Base-by-base conservation (phyloP, 2,797 vertebrate species). In the Myotis pilosus region DNA sequence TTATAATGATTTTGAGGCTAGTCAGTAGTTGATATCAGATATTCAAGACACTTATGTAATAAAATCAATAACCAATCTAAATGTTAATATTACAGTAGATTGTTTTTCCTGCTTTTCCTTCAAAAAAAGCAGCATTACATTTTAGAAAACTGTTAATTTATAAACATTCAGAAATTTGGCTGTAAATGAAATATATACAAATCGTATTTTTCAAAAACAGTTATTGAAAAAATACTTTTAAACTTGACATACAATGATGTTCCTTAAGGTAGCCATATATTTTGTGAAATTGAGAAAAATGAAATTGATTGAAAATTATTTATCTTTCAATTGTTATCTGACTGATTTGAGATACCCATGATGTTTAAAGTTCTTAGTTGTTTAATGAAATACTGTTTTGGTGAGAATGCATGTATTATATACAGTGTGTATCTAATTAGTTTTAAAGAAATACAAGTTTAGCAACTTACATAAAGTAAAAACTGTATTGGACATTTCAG, bases 71-170 rank as follows among this genome's bases (percentile, higher is more conserved):
- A 93, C 41, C n/a, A 71, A 84, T 69, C 25, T 55, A 51, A 92
- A 69, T 94, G 17, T 89, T 94, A 76, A 10, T 92, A 62, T 41
- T 85, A 83, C 22, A 55, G n/a, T 92, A 95, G 91, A 85, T 51
- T 86, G 92, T 62, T 71, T 62, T n/a, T 22, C 38, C 36, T 62
- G 0, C 51, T 64, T 78, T 96, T 89, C 51, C 23, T 92, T 76
- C 0, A 81, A 89, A 92, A 95, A 92, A 55, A 36, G 12, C n/a
- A 91, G 10, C 22, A 30, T 89, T 86, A 83, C 33, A 92, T 87
- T 96, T 92, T 96, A 87, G 89, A 92, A 86, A 95, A 60, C 20
- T 88, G 49, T 47, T 95, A 66, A 93, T 93, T 92, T 94, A 87
- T 71, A 93, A 92, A 84, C 78, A 87, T 86, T 87, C 85, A 85